Conservation (phyloP, 2,888 invertebrate species). For the Kryphioiulus occultus region DNA sequence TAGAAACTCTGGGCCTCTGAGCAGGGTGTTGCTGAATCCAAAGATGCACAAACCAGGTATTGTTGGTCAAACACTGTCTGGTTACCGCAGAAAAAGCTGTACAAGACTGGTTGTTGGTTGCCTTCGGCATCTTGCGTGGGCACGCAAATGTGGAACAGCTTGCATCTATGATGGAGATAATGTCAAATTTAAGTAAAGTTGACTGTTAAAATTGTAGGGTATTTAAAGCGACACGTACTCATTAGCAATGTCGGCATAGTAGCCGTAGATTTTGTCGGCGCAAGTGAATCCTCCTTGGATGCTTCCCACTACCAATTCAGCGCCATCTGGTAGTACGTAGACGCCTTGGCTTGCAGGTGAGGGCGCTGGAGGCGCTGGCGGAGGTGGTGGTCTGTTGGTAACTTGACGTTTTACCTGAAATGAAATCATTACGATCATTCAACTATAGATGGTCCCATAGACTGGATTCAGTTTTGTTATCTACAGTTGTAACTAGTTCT, state of each 20-base stretch:
- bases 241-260: constrained; percentile 85
- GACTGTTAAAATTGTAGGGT: too few species aligned
- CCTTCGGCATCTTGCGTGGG: constrained; percentile 53
- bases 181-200: not conserved
- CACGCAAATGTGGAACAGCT: constrained; percentile 52
- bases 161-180: not conserved
- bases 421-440: not conserved
- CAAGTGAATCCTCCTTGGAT: constrained; percentile 83
- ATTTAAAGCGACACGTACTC: constrained; percentile 62
- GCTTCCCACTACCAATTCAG: constrained; percentile 54
- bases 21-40: constrained; percentile 77
- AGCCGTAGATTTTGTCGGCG: constrained; percentile 78
- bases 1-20: constrained; percentile 74
- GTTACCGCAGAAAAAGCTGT: constrained; percentile 56
- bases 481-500: too few species aligned
- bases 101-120: constrained; percentile 52
- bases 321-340: constrained; percentile 54
- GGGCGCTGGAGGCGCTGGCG: not conserved
- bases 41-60: constrained; percentile 74
- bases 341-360: constrained; percentile 26
- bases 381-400: not conserved
- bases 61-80: constrained; percentile 57
- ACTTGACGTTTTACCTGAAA: constrained; percentile 52
- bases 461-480: too few species aligned
- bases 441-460: too few species aligned